These are phyloP conservation scores for Temnopleurus reevesii DNA, from an alignment of 53 echinoderm and acorn worm species.

Conservation along the genomic window DNA sequence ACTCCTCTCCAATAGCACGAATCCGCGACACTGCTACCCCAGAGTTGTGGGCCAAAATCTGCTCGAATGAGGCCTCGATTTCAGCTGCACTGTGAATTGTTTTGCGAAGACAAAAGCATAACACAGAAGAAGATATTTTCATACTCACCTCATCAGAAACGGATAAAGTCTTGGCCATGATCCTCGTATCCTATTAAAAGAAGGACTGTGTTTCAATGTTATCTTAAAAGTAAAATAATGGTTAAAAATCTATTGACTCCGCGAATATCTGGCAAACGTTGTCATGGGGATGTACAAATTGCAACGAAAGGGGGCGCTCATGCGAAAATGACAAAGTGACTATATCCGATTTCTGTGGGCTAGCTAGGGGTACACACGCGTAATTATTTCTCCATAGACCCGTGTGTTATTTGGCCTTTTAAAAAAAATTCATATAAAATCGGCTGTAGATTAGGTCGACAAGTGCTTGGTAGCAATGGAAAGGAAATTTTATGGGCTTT, in stretches of 20 bases:
- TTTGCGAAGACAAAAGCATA: no score
- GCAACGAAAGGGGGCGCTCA: background rate
- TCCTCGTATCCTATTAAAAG: background rate
- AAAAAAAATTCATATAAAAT: no score
- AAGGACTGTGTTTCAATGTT: background rate
- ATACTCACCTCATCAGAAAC: constrained; percentile 65
- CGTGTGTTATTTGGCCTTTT: no score
- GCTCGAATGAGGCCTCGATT: background rate
- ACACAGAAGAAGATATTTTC: background rate
- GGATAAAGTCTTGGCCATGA: constrained; percentile 65
- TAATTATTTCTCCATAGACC: no score
- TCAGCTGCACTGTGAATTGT: background rate
- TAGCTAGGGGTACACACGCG: no score
- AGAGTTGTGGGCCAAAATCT: background rate
- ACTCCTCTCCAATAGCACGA: no score
- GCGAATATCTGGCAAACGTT: constrained; percentile 13
- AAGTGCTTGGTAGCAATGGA: no score
- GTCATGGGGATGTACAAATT: constrained; percentile 24
- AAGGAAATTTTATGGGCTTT: no score
- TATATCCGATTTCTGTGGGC: no score
- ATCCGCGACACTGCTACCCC: no score
- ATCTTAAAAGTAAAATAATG: background rate
- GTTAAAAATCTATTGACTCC: background rate
- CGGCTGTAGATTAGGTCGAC: no score
- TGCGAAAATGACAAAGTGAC: no score